Conservation (phyloP, 1,140 invertebrate species). For the Drosophila lowei region DNA sequence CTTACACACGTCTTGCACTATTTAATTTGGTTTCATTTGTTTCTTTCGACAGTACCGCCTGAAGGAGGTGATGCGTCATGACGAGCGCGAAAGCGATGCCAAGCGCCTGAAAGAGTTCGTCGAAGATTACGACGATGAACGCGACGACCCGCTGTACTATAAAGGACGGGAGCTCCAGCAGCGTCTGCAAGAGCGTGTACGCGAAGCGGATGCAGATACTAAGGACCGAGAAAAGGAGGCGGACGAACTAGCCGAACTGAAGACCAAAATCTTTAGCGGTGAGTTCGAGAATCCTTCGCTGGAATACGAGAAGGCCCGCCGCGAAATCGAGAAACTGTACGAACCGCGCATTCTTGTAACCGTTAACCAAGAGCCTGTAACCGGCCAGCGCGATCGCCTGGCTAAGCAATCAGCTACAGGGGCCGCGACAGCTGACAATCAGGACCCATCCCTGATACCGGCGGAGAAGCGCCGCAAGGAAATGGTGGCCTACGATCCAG, state of each 20-base stretch:
- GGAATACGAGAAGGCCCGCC: slow-evolving; percentile 90
- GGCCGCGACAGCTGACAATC: slow-evolving; percentile 4
- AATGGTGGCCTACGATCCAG: slow-evolving; percentile 23
- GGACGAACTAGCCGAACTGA: slow-evolving; percentile 95
- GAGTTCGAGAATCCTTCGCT: slow-evolving; percentile 88
- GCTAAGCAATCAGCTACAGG: slow-evolving; percentile 7
- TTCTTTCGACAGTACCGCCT: slow-evolving; percentile 87
- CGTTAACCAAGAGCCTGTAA: slow-evolving; percentile 83
- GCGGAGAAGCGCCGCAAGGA: slow-evolving; percentile 31
- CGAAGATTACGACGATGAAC: slow-evolving; percentile 99
- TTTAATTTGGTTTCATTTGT: not conserved
- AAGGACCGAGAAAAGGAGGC: slow-evolving; percentile 95
- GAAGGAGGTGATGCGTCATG: slow-evolving; percentile 91
- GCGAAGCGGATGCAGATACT: slow-evolving; percentile 95
- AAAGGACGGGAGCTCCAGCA: slow-evolving; percentile 95
- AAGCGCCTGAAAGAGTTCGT: slow-evolving; percentile 98
- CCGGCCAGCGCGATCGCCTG: not conserved
- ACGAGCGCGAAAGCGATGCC: slow-evolving; percentile 94
- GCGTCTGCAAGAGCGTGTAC: slow-evolving; percentile 93
- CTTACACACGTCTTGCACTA: not conserved
- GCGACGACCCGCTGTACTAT: slow-evolving; percentile 98
- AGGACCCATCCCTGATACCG: too few relatives aligned
- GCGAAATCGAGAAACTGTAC: slow-evolving; percentile 92
- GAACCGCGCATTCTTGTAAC: slow-evolving; percentile 91
- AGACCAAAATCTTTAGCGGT: slow-evolving; percentile 91